Percentiles rank a stretch among this genome's conserved stretches.
phyloP scores from a whole-genome alignment of 2,888 invertebrate genomes.

The Macropis europaea region DNA sequence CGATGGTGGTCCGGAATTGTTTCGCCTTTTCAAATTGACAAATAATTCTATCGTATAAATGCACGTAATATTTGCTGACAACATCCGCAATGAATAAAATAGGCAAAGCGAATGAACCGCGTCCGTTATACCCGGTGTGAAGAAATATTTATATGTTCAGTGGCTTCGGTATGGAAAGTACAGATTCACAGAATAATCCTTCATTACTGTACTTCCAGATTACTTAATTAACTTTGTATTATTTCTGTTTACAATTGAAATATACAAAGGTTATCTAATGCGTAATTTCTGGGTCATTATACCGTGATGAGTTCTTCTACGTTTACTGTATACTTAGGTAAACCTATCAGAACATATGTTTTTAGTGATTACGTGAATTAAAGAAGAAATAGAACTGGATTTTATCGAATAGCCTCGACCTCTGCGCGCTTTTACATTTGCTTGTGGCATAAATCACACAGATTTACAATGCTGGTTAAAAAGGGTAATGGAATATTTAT shows the following conservation, averaged over 20 bases:
- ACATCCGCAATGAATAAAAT: no score
- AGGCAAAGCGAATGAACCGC: no score
- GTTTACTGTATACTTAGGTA: background rate
- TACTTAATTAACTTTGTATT: no score
- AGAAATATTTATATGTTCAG: no score
- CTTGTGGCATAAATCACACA: constrained; percentile 73
- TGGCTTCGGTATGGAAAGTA: no score
- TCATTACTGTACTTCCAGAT: no score
- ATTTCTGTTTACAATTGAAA: no score
- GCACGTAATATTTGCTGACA: background rate
- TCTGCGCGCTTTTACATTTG: constrained; percentile 55
- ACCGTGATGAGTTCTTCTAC: no score
- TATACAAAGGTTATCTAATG: no score
- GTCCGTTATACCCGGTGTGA: no score
- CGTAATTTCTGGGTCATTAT: background rate
- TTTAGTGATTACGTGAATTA: constrained; percentile 8
- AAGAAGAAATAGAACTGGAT: constrained; percentile 6
- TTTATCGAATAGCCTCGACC: constrained; percentile 36
- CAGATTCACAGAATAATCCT: no score
- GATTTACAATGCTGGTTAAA: constrained; percentile 78
- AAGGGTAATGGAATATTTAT: constrained; percentile 78
- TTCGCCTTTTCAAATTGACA: constrained; percentile 1
- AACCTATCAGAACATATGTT: background rate
- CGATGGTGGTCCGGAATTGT: constrained; percentile 33
- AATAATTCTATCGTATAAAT: constrained; percentile 1